A percentile compares a stretch with the other conserved stretches of the same genome.
phyloP scores from a whole-genome alignment of 2,113 vertebrate species.

The Calidris pygmaea region DNA sequence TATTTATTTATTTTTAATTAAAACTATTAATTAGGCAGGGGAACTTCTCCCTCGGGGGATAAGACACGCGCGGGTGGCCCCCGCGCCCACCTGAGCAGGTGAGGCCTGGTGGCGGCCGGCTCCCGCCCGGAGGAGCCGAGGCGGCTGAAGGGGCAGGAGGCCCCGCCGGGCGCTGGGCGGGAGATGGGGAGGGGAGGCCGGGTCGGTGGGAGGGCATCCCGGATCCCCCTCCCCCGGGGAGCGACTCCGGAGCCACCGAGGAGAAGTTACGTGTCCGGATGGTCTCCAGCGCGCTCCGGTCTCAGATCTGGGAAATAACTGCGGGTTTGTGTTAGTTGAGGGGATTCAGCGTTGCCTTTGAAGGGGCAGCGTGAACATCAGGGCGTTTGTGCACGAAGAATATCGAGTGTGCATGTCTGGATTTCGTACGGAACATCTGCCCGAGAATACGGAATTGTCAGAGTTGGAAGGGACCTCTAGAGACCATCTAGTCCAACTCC shows the following conservation, averaged over 20 bases:
- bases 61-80: not conserved
- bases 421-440: not conserved
- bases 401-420: rapidly evolving
- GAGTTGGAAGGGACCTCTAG: too few species aligned
- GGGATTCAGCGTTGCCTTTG: too few species aligned
- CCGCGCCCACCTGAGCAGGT: too few species aligned
- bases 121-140: too few species aligned
- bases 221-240: not conserved
- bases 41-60: too few species aligned
- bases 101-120: not conserved
- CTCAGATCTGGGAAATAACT: rapidly evolving
- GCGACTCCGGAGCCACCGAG: too few species aligned
- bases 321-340: rapidly evolving
- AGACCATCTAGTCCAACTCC: too few species aligned
- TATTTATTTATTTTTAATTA: not conserved
- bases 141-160: not conserved
- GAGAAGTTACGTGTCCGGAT: rapidly evolving
- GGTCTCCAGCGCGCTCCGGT: not conserved
- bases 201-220: not conserved
- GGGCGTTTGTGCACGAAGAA: not conserved
- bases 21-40: not conserved
- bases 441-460: too few species aligned
- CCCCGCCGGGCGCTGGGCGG: too few species aligned
- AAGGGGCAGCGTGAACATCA: not conserved
- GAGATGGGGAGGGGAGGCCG: too few species aligned